These are phyloP conservation scores for Cephalotes varians DNA, from an alignment of 2,888 invertebrate species.

Conservation along the genomic window DNA sequence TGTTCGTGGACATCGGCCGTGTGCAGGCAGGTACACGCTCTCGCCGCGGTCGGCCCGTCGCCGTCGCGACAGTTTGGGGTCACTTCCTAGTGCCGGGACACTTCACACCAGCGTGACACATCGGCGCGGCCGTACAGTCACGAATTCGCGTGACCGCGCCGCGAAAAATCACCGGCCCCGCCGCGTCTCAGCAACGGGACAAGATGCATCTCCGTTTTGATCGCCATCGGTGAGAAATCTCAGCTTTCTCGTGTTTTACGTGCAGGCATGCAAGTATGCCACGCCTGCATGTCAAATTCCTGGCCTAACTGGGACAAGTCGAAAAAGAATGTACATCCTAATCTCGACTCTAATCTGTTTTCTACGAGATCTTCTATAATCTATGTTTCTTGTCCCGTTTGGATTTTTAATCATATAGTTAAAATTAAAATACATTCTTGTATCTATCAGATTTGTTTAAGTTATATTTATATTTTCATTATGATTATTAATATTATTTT, in stretches of 20 bases:
- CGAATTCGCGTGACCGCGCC: constrained; percentile 79
- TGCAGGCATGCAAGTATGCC: neutral
- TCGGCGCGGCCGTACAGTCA: constrained; percentile 78
- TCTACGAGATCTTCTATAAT: neutral
- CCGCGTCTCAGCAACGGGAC: constrained; percentile 24
- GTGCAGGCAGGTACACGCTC: constrained; percentile 72
- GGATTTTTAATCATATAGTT: neutral
- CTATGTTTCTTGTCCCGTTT: neutral
- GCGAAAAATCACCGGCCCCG: constrained; percentile 70
- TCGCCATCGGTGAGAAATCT: constrained; percentile 56
- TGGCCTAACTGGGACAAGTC: neutral
- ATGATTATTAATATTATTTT: neutral
- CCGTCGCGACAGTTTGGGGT: constrained; percentile 80
- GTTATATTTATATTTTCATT: neutral
- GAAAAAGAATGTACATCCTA: neutral
- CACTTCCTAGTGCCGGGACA: constrained; percentile 82
- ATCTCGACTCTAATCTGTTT: neutral
- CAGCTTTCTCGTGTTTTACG: constrained; percentile 21
- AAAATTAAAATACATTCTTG: neutral
- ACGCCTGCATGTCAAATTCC: neutral
- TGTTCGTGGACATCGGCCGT: constrained; percentile 82
- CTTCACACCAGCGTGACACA: constrained; percentile 81
- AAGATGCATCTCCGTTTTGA: constrained; percentile 36
- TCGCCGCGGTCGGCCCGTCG: constrained; percentile 5
- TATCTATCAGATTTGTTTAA: too few species aligned